Percentiles rank a stretch among this genome's conserved stretches.
phyloP scores from a whole-genome alignment of 2,113 vertebrate genomes.

The Symphodus melops region DNA sequence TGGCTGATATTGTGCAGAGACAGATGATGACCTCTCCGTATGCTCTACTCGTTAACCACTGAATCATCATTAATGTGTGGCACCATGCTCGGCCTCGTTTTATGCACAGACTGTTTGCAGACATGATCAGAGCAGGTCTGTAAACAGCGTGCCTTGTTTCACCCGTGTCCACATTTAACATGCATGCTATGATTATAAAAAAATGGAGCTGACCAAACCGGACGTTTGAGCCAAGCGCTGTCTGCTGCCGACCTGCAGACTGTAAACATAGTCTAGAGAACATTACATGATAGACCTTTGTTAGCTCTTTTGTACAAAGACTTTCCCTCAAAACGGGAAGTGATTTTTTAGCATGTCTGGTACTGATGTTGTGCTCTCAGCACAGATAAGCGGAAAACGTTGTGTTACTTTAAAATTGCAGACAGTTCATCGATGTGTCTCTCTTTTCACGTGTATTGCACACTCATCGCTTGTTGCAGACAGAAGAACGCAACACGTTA shows the following conservation, averaged over 20 bases:
- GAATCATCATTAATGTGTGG: no score
- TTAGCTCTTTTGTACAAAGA: background rate
- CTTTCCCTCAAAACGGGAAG: background rate
- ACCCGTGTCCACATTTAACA: background rate
- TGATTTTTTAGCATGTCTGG: background rate
- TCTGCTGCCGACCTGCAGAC: slow-evolving; percentile 13
- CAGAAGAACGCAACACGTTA: slow-evolving; percentile 12
- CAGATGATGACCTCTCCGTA: background rate
- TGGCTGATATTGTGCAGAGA: slow-evolving; percentile 27
- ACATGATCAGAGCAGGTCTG: background rate
- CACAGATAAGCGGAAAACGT: background rate
- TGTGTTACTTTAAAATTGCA: background rate
- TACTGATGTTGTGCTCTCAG: background rate
- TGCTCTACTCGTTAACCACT: background rate
- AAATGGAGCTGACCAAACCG: background rate
- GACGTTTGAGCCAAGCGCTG: background rate
- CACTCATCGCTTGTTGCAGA: background rate
- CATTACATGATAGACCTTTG: slow-evolving; percentile 5
- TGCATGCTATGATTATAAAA: slow-evolving; percentile 6
- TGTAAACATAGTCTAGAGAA: slow-evolving; percentile 25
- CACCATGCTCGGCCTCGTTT: background rate
- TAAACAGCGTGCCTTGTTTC: background rate
- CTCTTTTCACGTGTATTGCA: slow-evolving; percentile 9
- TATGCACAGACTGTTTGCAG: no score
- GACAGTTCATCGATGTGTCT: background rate